Percentiles rank a stretch among this genome's conserved stretches.
Evolutionary conservation across 2,113 vertebrate species (phyloP).

Genomic region (Tachuris rubrigastra): DNA sequence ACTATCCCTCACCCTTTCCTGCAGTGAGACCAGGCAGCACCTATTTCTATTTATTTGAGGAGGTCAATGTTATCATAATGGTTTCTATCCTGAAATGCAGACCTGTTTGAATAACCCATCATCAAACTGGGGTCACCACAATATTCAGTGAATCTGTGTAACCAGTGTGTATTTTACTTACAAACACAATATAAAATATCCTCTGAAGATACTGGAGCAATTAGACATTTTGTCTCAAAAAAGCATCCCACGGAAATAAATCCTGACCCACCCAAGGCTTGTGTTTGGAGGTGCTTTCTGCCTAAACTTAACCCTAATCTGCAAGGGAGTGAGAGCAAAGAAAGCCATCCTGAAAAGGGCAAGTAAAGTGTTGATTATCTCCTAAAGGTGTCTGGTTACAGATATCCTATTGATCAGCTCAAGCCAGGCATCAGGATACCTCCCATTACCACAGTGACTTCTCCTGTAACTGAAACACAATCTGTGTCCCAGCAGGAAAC

Average conservation of each 20-base stretch:
- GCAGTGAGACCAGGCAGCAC: neutral
- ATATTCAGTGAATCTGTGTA: neutral
- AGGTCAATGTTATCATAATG: neutral
- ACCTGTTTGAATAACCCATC: neutral
- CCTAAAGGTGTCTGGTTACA: slow-evolving; percentile 34
- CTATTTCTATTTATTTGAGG: neutral
- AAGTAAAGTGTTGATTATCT: neutral
- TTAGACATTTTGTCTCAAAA: neutral
- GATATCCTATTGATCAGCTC: slow-evolving; percentile 42
- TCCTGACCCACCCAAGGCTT: neutral
- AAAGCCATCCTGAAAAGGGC: neutral
- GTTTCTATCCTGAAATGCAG: neutral
- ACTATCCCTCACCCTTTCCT: neutral
- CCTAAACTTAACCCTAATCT: neutral
- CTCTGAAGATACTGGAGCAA: neutral
- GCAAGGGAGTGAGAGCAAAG: neutral
- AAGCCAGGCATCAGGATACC: neutral
- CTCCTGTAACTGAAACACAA: slow-evolving; percentile 63
- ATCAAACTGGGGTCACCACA: neutral
- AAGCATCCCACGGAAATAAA: neutral
- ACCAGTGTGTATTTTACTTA: neutral
- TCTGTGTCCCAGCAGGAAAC: slow-evolving; percentile 28
- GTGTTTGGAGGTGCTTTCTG: neutral
- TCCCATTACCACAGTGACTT: slow-evolving; percentile 38
- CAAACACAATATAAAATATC: neutral